Percentiles rank a stretch among this genome's conserved stretches.
Evolutionary conservation across 2,797 vertebrate species (phyloP).

Genomic region (Sebastiscus albofasciatus): DNA sequence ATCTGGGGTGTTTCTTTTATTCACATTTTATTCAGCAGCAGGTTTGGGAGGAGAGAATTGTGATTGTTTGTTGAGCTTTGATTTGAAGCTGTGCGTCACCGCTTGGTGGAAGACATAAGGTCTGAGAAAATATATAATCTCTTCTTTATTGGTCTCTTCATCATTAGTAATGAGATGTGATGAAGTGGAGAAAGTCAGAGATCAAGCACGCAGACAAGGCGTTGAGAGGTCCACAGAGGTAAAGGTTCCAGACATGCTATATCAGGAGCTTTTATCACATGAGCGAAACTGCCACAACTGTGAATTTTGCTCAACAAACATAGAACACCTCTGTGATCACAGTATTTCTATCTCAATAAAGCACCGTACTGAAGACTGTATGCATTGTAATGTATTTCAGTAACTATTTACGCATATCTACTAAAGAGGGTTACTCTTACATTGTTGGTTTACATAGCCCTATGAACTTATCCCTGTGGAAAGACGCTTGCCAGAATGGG

Average conservation of each 20-base stretch:
- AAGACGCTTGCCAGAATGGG: slow-evolving; percentile 79
- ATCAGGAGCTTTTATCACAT: not conserved
- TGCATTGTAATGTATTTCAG: not conserved
- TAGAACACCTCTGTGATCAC: not conserved
- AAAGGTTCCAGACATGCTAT: not conserved
- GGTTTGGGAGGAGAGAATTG: not conserved
- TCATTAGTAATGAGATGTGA: not conserved
- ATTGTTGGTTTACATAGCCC: slow-evolving; percentile 83
- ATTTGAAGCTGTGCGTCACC: not conserved
- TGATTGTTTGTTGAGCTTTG: not conserved
- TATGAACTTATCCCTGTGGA: slow-evolving; percentile 81
- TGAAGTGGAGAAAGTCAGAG: slow-evolving; percentile 14
- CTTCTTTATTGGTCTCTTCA: not conserved
- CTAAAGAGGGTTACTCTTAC: slow-evolving; percentile 78
- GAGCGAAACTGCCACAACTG: not conserved
- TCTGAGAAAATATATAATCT: not conserved
- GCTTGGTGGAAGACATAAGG: not conserved
- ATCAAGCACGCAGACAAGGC: not conserved
- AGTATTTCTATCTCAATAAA: not conserved
- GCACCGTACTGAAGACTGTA: not conserved
- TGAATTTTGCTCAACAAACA: not conserved
- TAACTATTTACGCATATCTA: slow-evolving; percentile 15
- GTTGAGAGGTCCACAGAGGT: not conserved
- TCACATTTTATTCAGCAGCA: not conserved
- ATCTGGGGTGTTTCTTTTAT: not conserved